Evolutionary conservation across 2,113 vertebrate genomes (phyloP).

Genomic region (Ameiurus melas): DNA sequence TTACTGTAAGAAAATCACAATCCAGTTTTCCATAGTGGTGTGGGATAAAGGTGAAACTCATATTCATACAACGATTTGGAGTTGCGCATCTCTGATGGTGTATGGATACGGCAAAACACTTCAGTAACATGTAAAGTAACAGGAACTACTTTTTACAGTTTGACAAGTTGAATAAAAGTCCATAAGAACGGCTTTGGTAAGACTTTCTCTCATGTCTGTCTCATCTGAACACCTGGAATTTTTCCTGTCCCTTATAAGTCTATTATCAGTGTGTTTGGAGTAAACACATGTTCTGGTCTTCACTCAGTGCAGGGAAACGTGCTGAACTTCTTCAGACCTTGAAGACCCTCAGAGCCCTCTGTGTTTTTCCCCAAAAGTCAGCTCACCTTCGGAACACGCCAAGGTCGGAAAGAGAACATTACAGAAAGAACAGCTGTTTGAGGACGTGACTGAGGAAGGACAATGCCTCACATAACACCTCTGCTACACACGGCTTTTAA

Average conservation of each 20-base stretch:
- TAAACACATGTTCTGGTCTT: not conserved
- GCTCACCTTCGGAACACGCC: not conserved
- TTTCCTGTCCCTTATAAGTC: not conserved
- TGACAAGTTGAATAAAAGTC: not conserved
- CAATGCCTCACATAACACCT: not conserved
- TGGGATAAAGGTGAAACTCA: not conserved
- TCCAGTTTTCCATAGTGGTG: not conserved
- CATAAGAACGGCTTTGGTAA: not conserved
- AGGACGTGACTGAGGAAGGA: slow-evolving; percentile 3
- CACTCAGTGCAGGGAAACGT: not conserved
- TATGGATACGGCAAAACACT: not conserved
- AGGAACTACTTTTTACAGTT: not conserved
- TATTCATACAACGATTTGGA: no score
- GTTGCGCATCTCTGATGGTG: no score
- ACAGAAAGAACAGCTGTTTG: slow-evolving; percentile 8
- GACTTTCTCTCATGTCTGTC: not conserved
- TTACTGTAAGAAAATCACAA: not conserved
- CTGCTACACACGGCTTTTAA: not conserved
- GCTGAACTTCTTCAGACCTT: not conserved
- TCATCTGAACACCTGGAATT: not conserved
- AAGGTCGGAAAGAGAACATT: slow-evolving; percentile 15
- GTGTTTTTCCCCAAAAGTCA: not conserved
- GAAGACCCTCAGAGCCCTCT: not conserved
- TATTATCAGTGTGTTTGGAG: not conserved
- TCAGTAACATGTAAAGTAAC: not conserved